Evolutionary conservation across 2,113 vertebrate species (phyloP), one percentile per base, ranked within the genome.

Genomic region (Atherinomorus stipes): DNA sequence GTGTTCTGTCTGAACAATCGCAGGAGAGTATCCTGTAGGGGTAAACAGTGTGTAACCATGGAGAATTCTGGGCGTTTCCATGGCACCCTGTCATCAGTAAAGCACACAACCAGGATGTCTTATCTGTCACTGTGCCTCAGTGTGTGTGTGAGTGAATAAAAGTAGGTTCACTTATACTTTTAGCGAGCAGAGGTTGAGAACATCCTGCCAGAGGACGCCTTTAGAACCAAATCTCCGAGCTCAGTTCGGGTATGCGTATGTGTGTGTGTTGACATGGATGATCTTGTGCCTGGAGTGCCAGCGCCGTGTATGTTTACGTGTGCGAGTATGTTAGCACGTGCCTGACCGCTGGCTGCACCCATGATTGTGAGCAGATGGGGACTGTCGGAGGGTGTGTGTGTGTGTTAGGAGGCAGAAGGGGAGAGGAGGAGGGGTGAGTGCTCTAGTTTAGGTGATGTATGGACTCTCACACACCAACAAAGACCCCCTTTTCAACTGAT

Each of bases 331-430:
- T 28, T 51, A 26, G 56, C 62, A 51, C 40, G 59, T 62, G 62
- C 58, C 84, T 92, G 93, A 94, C 93, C 91, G 85, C 89, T 93
- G 90, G 87, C 80, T 93, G 91, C 91, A 91, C 93, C 90, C 84
- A 62, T 91, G 92, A 94, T 93, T 92, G 80, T 85, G 89, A 92
- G 90, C 93, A 93, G 93, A 94, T 93, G 92, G 90, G 78, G 88
- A 76, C 90, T 90, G 90, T 90, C 81, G 63, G 74, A 47, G 69
- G 57, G 71, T 58, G 65, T 45, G 69, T 57, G 70, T 34, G 31
- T 34, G 71, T 68, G 59, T 59, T 57, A 49, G 61, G 52, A 26
- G 69, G 71, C 45, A 40, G 42, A 42, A 37, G 65, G 4, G 52
- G 8, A 65, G 60, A 45, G 53, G 53, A 45, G 56, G 54, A 47